Percentiles rank a stretch among this genome's conserved stretches.
phyloP scores from a whole-genome alignment of 2,888 invertebrate genomes.

The Loripinus fragilis region DNA sequence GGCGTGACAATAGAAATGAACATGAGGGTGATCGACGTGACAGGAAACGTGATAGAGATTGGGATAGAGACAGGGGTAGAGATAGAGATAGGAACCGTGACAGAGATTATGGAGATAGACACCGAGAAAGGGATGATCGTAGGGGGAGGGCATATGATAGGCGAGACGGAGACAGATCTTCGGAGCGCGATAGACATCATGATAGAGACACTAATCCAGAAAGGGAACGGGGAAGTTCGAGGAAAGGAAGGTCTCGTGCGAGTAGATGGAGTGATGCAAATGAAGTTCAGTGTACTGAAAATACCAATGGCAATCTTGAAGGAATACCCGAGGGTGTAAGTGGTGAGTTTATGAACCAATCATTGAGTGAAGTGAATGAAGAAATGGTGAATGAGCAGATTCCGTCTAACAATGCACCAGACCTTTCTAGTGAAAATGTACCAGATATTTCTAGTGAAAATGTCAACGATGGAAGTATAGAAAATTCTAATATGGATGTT shows the following conservation, averaged over 20 bases:
- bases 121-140: slow-evolving; percentile 37
- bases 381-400: not conserved
- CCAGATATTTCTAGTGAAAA: slow-evolving; percentile 3
- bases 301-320: slow-evolving; percentile 21
- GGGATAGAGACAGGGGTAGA: slow-evolving; percentile 22
- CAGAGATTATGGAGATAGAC: slow-evolving; percentile 39
- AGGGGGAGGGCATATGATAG: slow-evolving; percentile 32
- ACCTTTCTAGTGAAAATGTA: slow-evolving; percentile 20
- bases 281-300: slow-evolving; percentile 14
- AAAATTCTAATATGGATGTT: not conserved
- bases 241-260: slow-evolving; percentile 39
- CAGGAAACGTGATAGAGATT: slow-evolving; percentile 14
- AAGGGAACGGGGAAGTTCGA: slow-evolving; percentile 26
- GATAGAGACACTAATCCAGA: slow-evolving; percentile 18
- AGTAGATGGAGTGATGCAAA: slow-evolving; percentile 65
- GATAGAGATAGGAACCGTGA: slow-evolving; percentile 21
- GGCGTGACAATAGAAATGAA: slow-evolving; percentile 27
- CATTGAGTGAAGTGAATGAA: not conserved
- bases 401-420: not conserved
- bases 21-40: slow-evolving; percentile 26
- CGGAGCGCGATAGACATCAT: slow-evolving; percentile 6
- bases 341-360: slow-evolving; percentile 15
- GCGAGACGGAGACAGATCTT: slow-evolving; percentile 18
- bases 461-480: slow-evolving; percentile 33
- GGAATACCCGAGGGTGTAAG: slow-evolving; percentile 14